Conservation (phyloP, 2,113 vertebrate genomes). For the Aepyceros melampus region DNA sequence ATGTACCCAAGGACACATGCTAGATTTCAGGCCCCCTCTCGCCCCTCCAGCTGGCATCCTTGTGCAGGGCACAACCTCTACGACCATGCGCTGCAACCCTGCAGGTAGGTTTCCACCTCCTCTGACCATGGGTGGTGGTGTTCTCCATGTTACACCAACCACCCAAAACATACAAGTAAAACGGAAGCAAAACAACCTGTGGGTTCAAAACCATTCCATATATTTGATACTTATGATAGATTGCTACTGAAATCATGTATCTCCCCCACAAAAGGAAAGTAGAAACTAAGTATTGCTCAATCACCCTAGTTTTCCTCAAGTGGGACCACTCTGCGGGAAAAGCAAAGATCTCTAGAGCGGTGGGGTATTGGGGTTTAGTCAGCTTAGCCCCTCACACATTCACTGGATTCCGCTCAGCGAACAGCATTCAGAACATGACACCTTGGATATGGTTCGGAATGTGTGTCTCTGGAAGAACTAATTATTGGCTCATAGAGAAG, state of each 20-base stretch:
- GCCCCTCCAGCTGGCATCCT: background rate
- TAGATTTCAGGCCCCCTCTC: too few relatives aligned
- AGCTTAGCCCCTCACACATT: background rate
- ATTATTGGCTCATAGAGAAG: background rate
- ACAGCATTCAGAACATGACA: background rate
- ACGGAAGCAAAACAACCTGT: background rate
- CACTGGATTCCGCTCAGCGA: background rate
- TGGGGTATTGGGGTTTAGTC: background rate
- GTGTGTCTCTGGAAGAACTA: background rate
- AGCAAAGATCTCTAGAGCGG: rapidly evolving
- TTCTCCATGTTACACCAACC: background rate
- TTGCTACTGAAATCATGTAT: background rate
- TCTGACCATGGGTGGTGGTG: rapidly evolving
- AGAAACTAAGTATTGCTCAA: background rate
- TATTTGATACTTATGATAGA: background rate
- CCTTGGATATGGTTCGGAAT: background rate
- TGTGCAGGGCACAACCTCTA: background rate
- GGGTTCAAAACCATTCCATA: background rate
- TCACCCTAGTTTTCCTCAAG: background rate
- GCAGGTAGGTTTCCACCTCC: background rate
- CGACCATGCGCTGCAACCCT: rapidly evolving
- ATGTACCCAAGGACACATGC: background rate
- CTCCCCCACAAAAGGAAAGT: background rate
- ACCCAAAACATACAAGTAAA: background rate
- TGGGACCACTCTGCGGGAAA: background rate